Evolutionary conservation across 2,888 invertebrate species (phyloP), one percentile per base, ranked within the genome.

Genomic region (Allacma fusca): DNA sequence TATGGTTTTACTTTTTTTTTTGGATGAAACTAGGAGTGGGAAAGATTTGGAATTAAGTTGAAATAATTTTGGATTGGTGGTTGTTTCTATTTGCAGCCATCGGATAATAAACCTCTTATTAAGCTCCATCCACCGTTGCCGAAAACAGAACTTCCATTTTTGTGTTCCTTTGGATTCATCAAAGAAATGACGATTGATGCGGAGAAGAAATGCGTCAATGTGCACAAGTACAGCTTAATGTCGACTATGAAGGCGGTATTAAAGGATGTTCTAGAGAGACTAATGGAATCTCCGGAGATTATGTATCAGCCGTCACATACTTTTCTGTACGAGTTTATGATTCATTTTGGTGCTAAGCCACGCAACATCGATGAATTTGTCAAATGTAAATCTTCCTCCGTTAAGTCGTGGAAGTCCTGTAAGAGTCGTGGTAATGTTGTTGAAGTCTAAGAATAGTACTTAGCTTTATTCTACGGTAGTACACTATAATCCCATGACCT

Each of bases 241-340:
- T 23, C 44, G 13, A 1, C 43, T 0, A 57, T 71, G 71, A 71
- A 71, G 57, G 19, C 28, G 0, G 28, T 50, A 12, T 7, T 71
- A 16, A n/a, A 26, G 5, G 28, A 57, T 19, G 16, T 50, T 1
- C 50, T 71, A 9, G 19, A 19, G 0, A n/a, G 28, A 1, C 7
- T 71, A 9, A 26, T 57, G 16, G 9, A 13, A 7, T n/a, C 24
- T 13, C 71, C 71, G 5, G n/a, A n/a, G 28, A 71, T 71, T 24
- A 12, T 71, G 1, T 71, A 71, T 29, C 1, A 21, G 26, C 28
- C 50, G 16, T 26, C 24, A 0, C 44, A 71, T 57, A 24, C 28
- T 5, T 71, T 71, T 21, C 57, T 71, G 16, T 71, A 71, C 44
- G 71, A 71, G 28, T 71, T 71, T 26, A 23, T 50, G 24, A 50